These are phyloP conservation scores for Argyresthia goedartella DNA, from an alignment of 2,888 invertebrate genomes.

Conservation along the genomic window DNA sequence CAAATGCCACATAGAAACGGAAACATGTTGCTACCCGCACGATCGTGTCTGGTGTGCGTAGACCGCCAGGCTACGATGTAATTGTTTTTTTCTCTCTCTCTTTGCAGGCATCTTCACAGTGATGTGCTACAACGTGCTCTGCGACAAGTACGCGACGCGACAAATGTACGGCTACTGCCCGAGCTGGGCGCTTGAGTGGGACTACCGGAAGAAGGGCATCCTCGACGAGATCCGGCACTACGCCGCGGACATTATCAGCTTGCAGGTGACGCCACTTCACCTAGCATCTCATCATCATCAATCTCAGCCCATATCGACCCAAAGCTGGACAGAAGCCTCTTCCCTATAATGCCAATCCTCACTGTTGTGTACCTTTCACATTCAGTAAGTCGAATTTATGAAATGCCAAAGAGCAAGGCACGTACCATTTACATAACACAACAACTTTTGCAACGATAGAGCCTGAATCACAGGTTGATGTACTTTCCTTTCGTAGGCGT, in stretches of 20 bases:
- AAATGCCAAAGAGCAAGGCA: too few species aligned
- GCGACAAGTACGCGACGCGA: slow-evolving; percentile 98
- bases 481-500: too few species aligned
- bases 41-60: too few species aligned
- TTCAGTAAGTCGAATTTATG: neutral
- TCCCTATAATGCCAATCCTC: neutral
- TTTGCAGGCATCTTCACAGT: slow-evolving; percentile 93
- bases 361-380: neutral
- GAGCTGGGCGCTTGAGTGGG: slow-evolving; percentile 98
- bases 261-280: slow-evolving; percentile 65
- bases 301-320: too few species aligned
- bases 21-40: too few species aligned
- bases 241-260: slow-evolving; percentile 96
- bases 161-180: slow-evolving; percentile 99
- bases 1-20: too few species aligned
- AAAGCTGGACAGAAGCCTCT: too few species aligned
- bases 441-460: too few species aligned
- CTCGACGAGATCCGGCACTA: slow-evolving; percentile 97
- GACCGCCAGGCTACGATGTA: too few species aligned
- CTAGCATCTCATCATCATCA: neutral
- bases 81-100: slow-evolving; percentile 4
- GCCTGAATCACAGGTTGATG: too few species aligned
- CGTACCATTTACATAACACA: too few species aligned
- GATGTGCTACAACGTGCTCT: slow-evolving; percentile 99
- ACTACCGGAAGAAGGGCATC: slow-evolving; percentile 97